Evolutionary conservation across 2,888 invertebrate species (phyloP), one percentile per base, ranked within the genome.

Genomic region (Lepetodrilus schrolli): DNA sequence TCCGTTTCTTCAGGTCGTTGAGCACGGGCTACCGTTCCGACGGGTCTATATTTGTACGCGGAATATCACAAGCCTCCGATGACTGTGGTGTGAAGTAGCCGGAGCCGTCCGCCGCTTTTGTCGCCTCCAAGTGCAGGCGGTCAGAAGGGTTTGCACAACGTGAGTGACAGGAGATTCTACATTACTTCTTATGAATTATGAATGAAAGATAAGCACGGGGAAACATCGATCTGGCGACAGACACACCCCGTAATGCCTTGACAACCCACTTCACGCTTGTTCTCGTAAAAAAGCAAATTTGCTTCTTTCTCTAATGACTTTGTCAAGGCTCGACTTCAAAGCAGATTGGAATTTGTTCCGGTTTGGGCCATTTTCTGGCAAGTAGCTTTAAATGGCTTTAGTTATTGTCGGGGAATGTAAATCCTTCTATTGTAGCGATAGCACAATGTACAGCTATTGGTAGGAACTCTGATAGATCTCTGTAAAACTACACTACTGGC

Each of bases 201-300:
- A 70, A 70, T 70, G 70, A 20, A 49, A 70, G 21, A 70, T 50
- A 70, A 70, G 50, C 70, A 30, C 50, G 34, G 70, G 21, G 34
- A 70, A 70, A 49, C 30, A 49, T 34, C 26, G 21, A 26, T 21
- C 20, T 8, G 17, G 38, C 17, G 20, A 20, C 23, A 34, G 23
- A 50, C 50, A 50, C 21, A 26, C 49, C 36, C n/a, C 37, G 23
- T 50, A 50, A 50, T 50, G 70, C 38, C 36, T 37, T 21, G 36
- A 37, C 37, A 37, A 49, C 37, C 70, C 37, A 37, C 23, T 70
- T 70, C 36, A 37, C 70, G 70, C 70, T 50, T 50, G 50, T 30
- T 34, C 38, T 50, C 37, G n/a, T n/a, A 30, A 70, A n/a, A 50
- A 70, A 70, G 70, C 50, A 70, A 70, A 70, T 70, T 70, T 70